These are phyloP conservation scores for Pediacus dermestoides DNA, from an alignment of 2,888 invertebrate genomes.

Conservation along the genomic window DNA sequence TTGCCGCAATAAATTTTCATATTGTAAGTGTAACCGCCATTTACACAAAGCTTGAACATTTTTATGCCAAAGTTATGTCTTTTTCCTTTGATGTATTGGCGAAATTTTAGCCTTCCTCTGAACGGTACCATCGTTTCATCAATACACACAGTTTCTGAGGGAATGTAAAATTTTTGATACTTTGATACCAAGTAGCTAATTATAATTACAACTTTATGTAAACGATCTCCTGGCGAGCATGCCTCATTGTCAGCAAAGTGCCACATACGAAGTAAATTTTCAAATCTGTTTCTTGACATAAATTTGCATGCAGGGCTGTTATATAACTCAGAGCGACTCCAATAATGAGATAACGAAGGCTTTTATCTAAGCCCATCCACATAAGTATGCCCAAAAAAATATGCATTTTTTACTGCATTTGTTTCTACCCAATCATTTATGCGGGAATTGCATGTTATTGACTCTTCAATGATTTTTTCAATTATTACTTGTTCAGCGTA, in stretches of 20 bases:
- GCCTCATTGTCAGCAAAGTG: conserved; percentile 1
- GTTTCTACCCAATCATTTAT: too few relatives aligned
- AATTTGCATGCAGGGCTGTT: too few relatives aligned
- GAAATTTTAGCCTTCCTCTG: conserved; percentile 15
- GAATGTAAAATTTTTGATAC: not conserved
- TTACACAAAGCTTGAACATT: conserved; percentile 16
- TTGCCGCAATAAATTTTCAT: conserved; percentile 1
- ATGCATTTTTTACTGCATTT: too few relatives aligned
- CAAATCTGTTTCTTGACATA: conserved; percentile 2
- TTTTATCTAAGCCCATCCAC: too few relatives aligned
- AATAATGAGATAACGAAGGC: too few relatives aligned
- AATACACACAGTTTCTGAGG: not conserved
- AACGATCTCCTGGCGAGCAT: not conserved
- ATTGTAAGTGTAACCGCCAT: conserved; percentile 8
- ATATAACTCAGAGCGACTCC: too few relatives aligned
- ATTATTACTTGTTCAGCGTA: too few relatives aligned
- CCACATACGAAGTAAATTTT: not conserved
- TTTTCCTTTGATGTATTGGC: conserved; percentile 18
- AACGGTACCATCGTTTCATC: conserved; percentile 20
- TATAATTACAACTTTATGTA: not conserved
- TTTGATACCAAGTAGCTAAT: not conserved
- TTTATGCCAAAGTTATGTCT: conserved; percentile 22
- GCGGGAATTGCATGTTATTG: too few relatives aligned
- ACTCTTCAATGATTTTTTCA: too few relatives aligned
- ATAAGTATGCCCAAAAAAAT: too few relatives aligned